Base-by-base conservation (phyloP, 2,888 invertebrate species). In the Endotricha flammealis region DNA sequence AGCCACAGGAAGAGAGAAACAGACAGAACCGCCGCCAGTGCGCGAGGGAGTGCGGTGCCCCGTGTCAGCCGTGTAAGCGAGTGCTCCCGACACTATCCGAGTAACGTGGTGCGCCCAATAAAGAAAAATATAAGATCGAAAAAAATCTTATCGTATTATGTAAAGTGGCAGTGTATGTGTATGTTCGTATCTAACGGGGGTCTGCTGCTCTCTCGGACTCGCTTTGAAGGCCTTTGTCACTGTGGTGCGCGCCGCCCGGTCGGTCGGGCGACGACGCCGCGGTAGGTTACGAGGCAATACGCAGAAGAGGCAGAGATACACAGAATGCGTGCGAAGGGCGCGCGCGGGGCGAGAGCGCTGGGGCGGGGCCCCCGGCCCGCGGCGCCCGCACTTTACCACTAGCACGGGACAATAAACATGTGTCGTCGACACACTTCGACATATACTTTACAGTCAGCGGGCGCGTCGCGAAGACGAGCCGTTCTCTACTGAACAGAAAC, bases 191-290 rank as follows among this genome's bases (percentile, higher is more conserved):
- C 70, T 79, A 82, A 86, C 85, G 85, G 85, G 77, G 85, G 80
- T 87, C 88, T 88, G 87, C 87, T 88, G 86, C 87, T 88, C 88
- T 88, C 88, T 88, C 77, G 73, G 87, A 87, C 88, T 78, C 87
- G 87, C 71, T 81, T 75, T 80, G 75, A 65, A 83, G 88, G 88
- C 68, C 88, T 87, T 88, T 87, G 64, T 82, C 74, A 71, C 87
- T 87, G 87, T 87, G 88, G 87, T 82, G 71, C 75, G 53, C 47
- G 59, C 56, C 61, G 64, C 65, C 69, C 72, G 64, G 67, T 64
- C 64, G 64, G 61, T 64, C 60, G 59, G 52, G 48, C 56, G 66
- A 64, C 71, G 74, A 64, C 71, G 74, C 61, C 75, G 72, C 74
- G 70, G 61, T 59, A 66, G 53, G 57, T 67, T 64, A 71, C 73